A percentile compares a stretch with the other conserved stretches of the same genome.
Evolutionary conservation across 1,140 invertebrate genomes (phyloP).

Genomic region (Bombus breviceps): DNA sequence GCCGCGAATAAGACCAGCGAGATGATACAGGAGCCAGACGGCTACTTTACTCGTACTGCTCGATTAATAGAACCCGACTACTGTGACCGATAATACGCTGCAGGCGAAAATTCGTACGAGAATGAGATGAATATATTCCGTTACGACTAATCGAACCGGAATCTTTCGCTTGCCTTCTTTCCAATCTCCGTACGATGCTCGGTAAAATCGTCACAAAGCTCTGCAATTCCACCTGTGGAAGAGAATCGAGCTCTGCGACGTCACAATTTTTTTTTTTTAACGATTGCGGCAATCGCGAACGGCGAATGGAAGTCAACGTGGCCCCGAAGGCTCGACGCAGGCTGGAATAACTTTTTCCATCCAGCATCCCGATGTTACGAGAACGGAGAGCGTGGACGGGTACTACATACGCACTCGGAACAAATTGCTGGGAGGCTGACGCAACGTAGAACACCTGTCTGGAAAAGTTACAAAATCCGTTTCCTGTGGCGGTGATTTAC

Average conservation of each 20-base stretch:
- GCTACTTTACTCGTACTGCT: too few relatives aligned
- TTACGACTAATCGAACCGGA: too few relatives aligned
- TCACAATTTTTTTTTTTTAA: conserved; percentile 53
- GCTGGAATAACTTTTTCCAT: conserved; percentile 46
- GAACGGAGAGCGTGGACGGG: conserved; percentile 32
- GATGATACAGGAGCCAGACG: too few relatives aligned
- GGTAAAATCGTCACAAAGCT: neutral
- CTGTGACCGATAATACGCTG: too few relatives aligned
- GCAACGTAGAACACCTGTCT: conserved; percentile 69
- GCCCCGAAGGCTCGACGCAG: conserved; percentile 19
- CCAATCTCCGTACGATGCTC: neutral
- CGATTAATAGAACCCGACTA: too few relatives aligned
- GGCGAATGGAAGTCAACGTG: neutral
- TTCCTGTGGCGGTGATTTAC: conserved; percentile 55
- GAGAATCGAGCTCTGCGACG: neutral
- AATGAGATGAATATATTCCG: neutral
- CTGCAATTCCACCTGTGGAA: neutral
- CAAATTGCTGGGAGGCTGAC: conserved; percentile 63
- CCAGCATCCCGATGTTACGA: conserved; percentile 37
- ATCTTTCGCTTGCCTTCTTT: too few relatives aligned
- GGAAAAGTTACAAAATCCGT: conserved; percentile 67
- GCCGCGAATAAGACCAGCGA: too few relatives aligned
- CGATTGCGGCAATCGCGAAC: conserved; percentile 19
- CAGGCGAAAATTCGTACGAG: too few relatives aligned
- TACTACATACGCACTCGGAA: conserved; percentile 28